phyloP scores from a whole-genome alignment of 2,797 vertebrate genomes.

The Mustela erminea region DNA sequence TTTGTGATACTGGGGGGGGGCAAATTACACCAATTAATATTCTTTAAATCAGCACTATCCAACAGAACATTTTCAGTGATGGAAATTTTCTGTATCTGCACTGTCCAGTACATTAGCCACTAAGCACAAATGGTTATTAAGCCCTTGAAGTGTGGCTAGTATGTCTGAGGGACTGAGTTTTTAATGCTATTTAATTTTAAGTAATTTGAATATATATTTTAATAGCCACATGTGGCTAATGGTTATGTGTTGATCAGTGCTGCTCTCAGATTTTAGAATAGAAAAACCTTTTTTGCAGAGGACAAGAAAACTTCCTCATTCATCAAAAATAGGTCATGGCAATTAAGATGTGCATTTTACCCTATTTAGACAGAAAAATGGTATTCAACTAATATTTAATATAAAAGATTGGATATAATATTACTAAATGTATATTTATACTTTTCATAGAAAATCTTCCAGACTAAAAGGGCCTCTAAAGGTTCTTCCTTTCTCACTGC shows the following conservation, averaged over 20 bases:
- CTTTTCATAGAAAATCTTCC: neutral
- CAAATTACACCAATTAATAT: neutral
- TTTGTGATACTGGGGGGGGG: neutral
- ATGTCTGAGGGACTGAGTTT: neutral
- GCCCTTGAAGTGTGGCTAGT: neutral
- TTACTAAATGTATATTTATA: neutral
- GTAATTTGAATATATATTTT: constrained; percentile 43
- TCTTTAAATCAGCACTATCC: neutral
- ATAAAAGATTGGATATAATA: neutral
- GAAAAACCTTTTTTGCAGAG: neutral
- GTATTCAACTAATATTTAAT: constrained; percentile 30
- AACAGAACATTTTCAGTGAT: neutral
- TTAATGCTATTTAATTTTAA: constrained; percentile 9
- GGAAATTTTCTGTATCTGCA: neutral
- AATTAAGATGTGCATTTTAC: neutral
- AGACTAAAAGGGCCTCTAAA: neutral
- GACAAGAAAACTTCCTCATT: neutral
- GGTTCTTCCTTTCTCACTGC: neutral
- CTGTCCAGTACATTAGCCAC: neutral
- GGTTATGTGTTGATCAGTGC: neutral
- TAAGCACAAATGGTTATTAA: neutral
- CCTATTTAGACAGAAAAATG: neutral
- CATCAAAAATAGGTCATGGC: neutral
- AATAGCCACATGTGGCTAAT: neutral
- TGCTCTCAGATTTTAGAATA: neutral